These are phyloP conservation scores for Bombylius discolor DNA, from an alignment of 2,888 invertebrate genomes.

Conservation along the genomic window DNA sequence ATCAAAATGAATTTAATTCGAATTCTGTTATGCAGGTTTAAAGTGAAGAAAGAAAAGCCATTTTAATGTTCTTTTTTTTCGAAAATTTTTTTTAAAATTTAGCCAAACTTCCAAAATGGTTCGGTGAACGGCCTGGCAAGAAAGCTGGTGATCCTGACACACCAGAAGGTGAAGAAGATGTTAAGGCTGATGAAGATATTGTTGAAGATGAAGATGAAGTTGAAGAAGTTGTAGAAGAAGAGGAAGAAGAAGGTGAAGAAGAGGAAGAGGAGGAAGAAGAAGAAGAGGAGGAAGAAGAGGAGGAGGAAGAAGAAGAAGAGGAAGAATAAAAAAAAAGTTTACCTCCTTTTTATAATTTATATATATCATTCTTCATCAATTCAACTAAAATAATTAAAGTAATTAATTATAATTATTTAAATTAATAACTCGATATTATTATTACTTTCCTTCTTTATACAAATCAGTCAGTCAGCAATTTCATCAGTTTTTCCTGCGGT, in stretches of 20 bases:
- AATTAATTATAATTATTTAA: no score
- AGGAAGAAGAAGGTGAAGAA: slow-evolving; percentile 39
- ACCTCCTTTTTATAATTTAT: neutral
- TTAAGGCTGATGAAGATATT: slow-evolving; percentile 60
- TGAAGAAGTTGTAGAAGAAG: slow-evolving; percentile 61
- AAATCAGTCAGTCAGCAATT: no score
- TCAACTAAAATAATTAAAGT: no score
- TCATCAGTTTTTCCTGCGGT: no score
- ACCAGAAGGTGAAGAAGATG: slow-evolving; percentile 82
- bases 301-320: slow-evolving; percentile 7
- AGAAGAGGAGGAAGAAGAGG: slow-evolving; percentile 31
- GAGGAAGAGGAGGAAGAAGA: slow-evolving; percentile 36
- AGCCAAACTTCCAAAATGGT: slow-evolving; percentile 93
- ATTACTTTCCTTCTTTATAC: no score
- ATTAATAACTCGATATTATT: no score
- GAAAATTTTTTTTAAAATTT: slow-evolving; percentile 19
- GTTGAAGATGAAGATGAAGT: slow-evolving; percentile 62
- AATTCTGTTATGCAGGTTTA: no score
- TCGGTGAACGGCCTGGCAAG: slow-evolving; percentile 89
- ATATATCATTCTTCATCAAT: no score
- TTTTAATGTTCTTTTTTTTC: neutral
- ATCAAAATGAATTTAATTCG: no score
- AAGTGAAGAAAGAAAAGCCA: no score
- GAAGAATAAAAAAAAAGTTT: neutral
- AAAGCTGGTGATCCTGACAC: slow-evolving; percentile 79